Conservation (phyloP, 2,888 invertebrate species). For the Choristoneura rosaceana region DNA sequence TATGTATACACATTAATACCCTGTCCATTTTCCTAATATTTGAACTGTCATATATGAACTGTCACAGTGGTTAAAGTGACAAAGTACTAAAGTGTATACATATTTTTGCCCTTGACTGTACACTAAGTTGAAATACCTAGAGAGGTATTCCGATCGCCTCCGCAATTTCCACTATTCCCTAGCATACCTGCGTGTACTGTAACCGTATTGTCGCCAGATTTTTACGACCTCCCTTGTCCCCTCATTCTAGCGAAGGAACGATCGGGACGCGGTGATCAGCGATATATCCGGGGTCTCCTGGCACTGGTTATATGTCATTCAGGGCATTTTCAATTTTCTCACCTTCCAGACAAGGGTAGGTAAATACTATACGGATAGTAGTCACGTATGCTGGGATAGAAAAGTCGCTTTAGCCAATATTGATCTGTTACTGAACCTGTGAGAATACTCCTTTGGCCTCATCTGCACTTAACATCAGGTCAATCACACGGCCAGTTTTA, state of each 20-base stretch:
- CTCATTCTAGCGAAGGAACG: slow-evolving; percentile 1
- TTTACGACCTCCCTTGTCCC: slow-evolving; percentile 9
- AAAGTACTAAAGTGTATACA: too few relatives aligned
- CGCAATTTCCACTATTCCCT: neutral
- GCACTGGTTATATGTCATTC: slow-evolving; percentile 11
- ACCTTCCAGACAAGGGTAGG: slow-evolving; percentile 6
- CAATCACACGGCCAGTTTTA: too few relatives aligned
- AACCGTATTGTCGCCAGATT: slow-evolving; percentile 14
- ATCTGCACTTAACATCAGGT: too few relatives aligned
- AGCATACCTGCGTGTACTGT: slow-evolving; percentile 4
- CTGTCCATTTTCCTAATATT: too few relatives aligned
- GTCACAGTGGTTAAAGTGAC: too few relatives aligned
- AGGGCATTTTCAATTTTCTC: slow-evolving; percentile 32
- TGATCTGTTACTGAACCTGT: neutral
- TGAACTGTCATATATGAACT: too few relatives aligned
- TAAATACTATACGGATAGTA: neutral
- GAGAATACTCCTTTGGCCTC: too few relatives aligned
- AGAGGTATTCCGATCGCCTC: slow-evolving; percentile 2
- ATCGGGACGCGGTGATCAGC: neutral
- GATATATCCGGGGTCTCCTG: slow-evolving; percentile 13
- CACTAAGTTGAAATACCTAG: neutral
- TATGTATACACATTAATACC: too few relatives aligned
- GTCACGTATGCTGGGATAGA: neutral
- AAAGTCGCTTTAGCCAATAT: neutral
- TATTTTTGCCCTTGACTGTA: too few relatives aligned